These are phyloP conservation scores for Caloenas nicobarica DNA, from an alignment of 2,113 vertebrate species.

Conservation along the genomic window DNA sequence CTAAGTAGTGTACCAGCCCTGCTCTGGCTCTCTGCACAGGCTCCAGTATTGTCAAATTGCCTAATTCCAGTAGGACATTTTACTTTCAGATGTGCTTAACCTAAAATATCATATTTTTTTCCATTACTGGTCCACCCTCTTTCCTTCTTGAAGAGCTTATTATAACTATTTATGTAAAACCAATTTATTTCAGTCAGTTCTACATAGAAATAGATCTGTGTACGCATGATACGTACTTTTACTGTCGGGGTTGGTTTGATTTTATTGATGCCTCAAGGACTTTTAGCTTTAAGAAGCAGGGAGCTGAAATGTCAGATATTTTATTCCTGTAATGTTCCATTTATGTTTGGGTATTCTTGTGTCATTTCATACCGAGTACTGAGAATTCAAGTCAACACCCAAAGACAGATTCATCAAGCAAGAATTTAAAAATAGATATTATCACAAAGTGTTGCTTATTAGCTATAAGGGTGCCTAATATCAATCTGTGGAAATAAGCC, in stretches of 20 bases:
- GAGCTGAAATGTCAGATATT: conserved; percentile 34
- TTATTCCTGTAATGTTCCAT: conserved; percentile 26
- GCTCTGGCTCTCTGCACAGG: conserved; percentile 20
- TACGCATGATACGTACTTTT: neutral
- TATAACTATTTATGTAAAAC: conserved; percentile 26
- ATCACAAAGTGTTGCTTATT: neutral
- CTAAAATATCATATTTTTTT: conserved; percentile 23
- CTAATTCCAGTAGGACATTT: neutral
- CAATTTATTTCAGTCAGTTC: neutral
- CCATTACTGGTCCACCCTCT: conserved; percentile 20
- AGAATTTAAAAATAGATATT: conserved; percentile 2
- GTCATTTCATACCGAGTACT: neutral
- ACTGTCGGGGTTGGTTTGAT: neutral
- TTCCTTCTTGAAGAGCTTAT: conserved; percentile 34
- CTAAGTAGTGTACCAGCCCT: conserved; percentile 2
- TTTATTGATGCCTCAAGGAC: conserved; percentile 47
- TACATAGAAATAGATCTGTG: neutral
- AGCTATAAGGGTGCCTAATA: neutral
- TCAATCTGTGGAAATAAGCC: neutral
- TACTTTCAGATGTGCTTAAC: conserved; percentile 23
- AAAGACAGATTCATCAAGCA: neutral
- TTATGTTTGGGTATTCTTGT: neutral
- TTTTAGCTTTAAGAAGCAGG: conserved; percentile 2
- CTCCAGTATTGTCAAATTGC: conserved; percentile 12
- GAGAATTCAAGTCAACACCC: conserved; percentile 34